A percentile compares a stretch with the other conserved stretches of the same genome.
Conservation (phyloP, 1,140 invertebrate genomes). For the Oedothorax gibbosus region DNA sequence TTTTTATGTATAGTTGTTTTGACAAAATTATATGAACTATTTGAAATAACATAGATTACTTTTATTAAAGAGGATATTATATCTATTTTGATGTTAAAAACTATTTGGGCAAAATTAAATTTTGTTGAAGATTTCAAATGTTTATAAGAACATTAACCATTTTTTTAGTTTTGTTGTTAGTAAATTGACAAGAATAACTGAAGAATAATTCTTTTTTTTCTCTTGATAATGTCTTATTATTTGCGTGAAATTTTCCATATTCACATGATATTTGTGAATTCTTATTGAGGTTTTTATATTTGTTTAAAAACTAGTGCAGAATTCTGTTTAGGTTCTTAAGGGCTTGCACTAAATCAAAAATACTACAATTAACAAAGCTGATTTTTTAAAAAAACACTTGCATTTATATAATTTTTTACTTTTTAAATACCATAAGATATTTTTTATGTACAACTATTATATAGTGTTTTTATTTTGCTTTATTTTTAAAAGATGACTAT, state of each 20-base stretch:
- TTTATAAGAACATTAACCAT: neutral
- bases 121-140: neutral
- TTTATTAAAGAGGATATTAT: neutral
- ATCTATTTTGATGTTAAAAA: conserved; percentile 18
- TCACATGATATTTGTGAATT: neutral
- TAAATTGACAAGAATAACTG: neutral
- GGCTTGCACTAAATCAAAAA: neutral
- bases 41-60: conserved; percentile 24
- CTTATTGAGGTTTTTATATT: neutral
- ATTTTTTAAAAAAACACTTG: too few relatives aligned
- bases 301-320: neutral
- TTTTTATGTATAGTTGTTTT: conserved; percentile 16
- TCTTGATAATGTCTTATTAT: neutral
- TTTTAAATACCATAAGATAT: too few relatives aligned
- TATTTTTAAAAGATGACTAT: too few relatives aligned
- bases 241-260: neutral
- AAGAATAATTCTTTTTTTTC: neutral
- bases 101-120: conserved; percentile 3
- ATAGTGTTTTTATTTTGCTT: too few relatives aligned
- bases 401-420: too few relatives aligned
- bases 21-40: neutral
- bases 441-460: too few relatives aligned
- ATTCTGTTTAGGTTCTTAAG: neutral
- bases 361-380: too few relatives aligned
- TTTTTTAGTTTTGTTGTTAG: neutral